Evolutionary conservation across 1,140 invertebrate genomes (phyloP), one percentile per base, ranked within the genome.

Genomic region (Eumeta japonica): DNA sequence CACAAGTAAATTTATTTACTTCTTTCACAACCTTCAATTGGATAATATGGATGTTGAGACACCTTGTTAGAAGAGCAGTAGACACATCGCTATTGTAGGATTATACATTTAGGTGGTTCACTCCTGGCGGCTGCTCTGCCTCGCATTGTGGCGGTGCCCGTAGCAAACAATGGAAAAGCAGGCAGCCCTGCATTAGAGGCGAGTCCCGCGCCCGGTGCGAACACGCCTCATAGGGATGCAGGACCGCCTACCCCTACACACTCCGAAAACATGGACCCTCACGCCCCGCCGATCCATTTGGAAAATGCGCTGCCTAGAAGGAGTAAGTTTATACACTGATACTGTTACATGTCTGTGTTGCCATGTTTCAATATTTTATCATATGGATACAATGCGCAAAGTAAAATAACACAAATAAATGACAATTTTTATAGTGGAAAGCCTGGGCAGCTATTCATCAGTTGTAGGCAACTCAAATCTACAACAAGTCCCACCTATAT

Each of bases 61-160:
- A n/a, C n/a, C n/a, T n/a, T n/a, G n/a, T n/a, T n/a, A n/a, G n/a
- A n/a, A n/a, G n/a, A n/a, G n/a, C n/a, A n/a, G n/a, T n/a, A n/a
- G n/a, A n/a, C n/a, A n/a, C n/a, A n/a, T n/a, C n/a, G n/a, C n/a
- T n/a, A n/a, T n/a, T n/a, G n/a, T n/a, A n/a, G n/a, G n/a, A n/a
- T n/a, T n/a, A n/a, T n/a, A n/a, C n/a, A n/a, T n/a, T n/a, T n/a
- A n/a, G 18, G 57, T 12, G 63, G 63, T 1, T 67, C 67, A 1
- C 37, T 67, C 24, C 62, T 87, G 58, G 83, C 84, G 41, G 85
- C 83, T 60, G 84, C 84, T 37, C 73, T 87, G 68, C 86, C 86
- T 33, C 80, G 86, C 17, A 75, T 88, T 55, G 75, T 83, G 50
- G 84, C 83, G 27, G 18, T 39, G 32, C 27, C 35, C 16, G 1